Conservation (phyloP, 2,888 invertebrate genomes). For the Ashinkailepas kermadecensis region DNA sequence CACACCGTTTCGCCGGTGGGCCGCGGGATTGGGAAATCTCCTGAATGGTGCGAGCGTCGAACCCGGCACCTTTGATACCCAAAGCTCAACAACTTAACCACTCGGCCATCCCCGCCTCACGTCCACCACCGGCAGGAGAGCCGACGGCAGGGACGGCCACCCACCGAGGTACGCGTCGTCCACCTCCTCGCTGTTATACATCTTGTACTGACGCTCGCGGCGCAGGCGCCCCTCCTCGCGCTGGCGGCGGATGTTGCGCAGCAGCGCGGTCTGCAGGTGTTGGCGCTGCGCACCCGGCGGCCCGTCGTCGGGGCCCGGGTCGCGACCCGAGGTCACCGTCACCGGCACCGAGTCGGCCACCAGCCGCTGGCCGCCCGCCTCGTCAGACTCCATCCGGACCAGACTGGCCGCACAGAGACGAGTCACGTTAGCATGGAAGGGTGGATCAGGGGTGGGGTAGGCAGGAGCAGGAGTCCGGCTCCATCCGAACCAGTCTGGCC, state of each 20-base stretch:
- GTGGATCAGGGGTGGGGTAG: too few species aligned
- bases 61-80: too few species aligned
- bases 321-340: neutral
- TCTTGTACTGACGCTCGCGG: conserved; percentile 48
- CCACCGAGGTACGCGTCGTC: conserved; percentile 20
- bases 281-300: conserved; percentile 63
- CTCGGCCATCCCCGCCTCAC: too few species aligned
- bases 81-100: too few species aligned
- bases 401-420: neutral
- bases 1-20: too few species aligned
- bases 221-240: conserved; percentile 62
- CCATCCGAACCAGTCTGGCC: too few species aligned
- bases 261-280: conserved; percentile 62
- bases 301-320: neutral
- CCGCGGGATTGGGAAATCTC: too few species aligned
- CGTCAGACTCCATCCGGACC: conserved; percentile 2
- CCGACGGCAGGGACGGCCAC: neutral
- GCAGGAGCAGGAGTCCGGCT: too few species aligned
- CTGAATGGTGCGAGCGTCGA: too few species aligned
- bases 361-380: conserved; percentile 15
- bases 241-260: conserved; percentile 61
- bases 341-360: conserved; percentile 7
- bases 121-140: neutral
- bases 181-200: conserved; percentile 41
- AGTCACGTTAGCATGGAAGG: too few species aligned